Evolutionary conservation across 2,797 vertebrate genomes (phyloP).

Genomic region (Zenarchopterus dispar): DNA sequence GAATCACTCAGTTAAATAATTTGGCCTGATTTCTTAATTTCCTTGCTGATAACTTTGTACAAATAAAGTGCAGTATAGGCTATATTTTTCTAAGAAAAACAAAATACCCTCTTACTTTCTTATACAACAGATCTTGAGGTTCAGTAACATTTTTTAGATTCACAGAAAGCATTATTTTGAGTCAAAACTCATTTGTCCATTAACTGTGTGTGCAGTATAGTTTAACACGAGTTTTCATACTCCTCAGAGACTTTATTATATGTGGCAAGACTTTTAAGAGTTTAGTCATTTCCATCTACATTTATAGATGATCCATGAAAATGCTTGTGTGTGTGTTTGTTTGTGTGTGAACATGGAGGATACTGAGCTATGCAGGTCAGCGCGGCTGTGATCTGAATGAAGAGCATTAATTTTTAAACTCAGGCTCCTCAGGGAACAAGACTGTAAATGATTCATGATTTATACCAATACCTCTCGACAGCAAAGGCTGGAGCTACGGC

Average conservation of each 20-base stretch:
- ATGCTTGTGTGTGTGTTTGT: conserved; percentile 39
- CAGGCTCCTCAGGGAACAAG: conserved; percentile 72
- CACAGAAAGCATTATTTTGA: not conserved
- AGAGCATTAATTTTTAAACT: conserved; percentile 85
- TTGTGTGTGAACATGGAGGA: conserved; percentile 25
- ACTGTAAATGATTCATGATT: conserved; percentile 83
- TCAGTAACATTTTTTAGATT: not conserved
- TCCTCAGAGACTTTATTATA: conserved; percentile 37
- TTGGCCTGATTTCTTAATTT: too few relatives aligned
- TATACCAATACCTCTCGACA: conserved; percentile 58
- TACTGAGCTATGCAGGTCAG: conserved; percentile 78
- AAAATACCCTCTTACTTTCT: too few relatives aligned
- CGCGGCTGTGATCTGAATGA: conserved; percentile 83
- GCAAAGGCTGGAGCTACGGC: conserved; percentile 53
- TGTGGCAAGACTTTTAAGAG: conserved; percentile 28
- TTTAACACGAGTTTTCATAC: conserved; percentile 4
- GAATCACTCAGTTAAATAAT: too few relatives aligned
- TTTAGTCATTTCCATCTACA: conserved; percentile 41
- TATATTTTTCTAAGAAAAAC: too few relatives aligned
- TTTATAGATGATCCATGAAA: conserved; percentile 56
- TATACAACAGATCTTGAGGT: not conserved
- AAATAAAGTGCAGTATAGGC: too few relatives aligned
- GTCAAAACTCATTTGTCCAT: not conserved
- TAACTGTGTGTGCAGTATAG: not conserved
- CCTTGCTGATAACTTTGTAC: too few relatives aligned